These are phyloP conservation scores for Magallana gigas DNA, from an alignment of 1,140 invertebrate species.

Conservation along the genomic window DNA sequence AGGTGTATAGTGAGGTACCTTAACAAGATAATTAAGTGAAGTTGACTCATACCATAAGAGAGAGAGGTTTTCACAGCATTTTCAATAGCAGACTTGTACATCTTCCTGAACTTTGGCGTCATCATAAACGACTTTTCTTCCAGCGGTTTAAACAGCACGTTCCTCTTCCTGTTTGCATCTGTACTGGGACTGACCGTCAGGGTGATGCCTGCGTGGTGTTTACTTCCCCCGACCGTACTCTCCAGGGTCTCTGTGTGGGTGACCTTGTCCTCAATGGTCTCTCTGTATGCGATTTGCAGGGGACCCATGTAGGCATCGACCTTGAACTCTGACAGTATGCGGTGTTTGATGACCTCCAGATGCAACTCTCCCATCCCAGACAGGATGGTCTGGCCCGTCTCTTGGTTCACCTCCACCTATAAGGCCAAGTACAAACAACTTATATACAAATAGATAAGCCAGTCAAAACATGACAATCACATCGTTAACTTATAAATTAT, in stretches of 20 bases:
- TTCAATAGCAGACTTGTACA: conserved; percentile 80
- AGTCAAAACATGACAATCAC: too few relatives aligned
- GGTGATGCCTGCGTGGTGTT: conserved; percentile 68
- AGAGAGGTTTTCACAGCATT: conserved; percentile 80
- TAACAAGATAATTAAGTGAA: too few relatives aligned
- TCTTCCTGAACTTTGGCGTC: conserved; percentile 68
- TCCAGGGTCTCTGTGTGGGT: conserved; percentile 80
- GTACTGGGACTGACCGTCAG: conserved; percentile 66
- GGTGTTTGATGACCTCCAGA: conserved; percentile 91
- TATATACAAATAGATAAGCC: too few relatives aligned
- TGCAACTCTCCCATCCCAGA: conserved; percentile 97
- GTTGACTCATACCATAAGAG: conserved; percentile 61
- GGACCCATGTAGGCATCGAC: conserved; percentile 95
- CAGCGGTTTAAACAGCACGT: conserved; percentile 59
- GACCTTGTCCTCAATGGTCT: conserved; percentile 82
- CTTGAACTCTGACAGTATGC: conserved; percentile 87
- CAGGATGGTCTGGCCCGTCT: conserved; percentile 88
- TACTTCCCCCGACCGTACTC: conserved; percentile 82
- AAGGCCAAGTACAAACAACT: not conserved
- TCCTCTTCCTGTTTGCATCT: conserved; percentile 55
- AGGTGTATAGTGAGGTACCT: too few relatives aligned
- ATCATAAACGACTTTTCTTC: conserved; percentile 53
- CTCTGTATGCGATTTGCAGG: conserved; percentile 90
- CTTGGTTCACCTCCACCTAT: conserved; percentile 85
- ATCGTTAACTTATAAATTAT: too few relatives aligned